Evolutionary conservation across 1,140 invertebrate genomes (phyloP), one percentile per base, ranked within the genome.

Genomic region (Pemphigus obesinymphae): DNA sequence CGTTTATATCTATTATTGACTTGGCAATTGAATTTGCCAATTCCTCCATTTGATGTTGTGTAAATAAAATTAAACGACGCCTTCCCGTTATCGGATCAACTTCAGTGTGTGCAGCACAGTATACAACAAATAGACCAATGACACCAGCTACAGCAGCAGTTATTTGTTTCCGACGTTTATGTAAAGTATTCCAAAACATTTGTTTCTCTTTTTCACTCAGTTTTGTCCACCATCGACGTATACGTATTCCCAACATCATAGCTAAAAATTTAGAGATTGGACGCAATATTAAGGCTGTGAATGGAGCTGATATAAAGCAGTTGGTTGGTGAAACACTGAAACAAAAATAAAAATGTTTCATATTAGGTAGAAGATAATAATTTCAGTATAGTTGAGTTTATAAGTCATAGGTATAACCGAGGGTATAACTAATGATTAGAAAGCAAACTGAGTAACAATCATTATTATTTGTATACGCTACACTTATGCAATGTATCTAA

Each of bases 171-270:
- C 55, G 55, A 31, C 55, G 55, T 29, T 45, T 80, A 15, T 45
- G 76, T 29, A 80, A 37, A 0, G 45, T 80, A 4, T 29, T 31
- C 76, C 76, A 80, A 6, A 80, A 80, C n/a, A 20, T 43, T 45
- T 45, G n/a, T n/a, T 80, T 80, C 4, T 80, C 76, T 20, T 80
- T 40, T 61, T 61, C 37, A 45, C 76, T 80, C 23, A 80, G 26
- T n/a, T 80, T 80, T 5, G 37, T 1, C n/a, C 37, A 80, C 76
- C 76, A 80, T 3, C 55, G 76, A 4, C 76, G 76, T 45, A 80
- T 63, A 8, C 55, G 76, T 29, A 61, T 80, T 1, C 76, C 76
- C 10, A 80, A 63, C n/a, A 80, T 3, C 76, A 80, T 80, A n/a
- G 76, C 76, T 11, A 80, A 45, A 43, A 80, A 80, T 11, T 61